Evolutionary conservation across 2,113 vertebrate genomes (phyloP).

Genomic region (Pogonocichla stellata): DNA sequence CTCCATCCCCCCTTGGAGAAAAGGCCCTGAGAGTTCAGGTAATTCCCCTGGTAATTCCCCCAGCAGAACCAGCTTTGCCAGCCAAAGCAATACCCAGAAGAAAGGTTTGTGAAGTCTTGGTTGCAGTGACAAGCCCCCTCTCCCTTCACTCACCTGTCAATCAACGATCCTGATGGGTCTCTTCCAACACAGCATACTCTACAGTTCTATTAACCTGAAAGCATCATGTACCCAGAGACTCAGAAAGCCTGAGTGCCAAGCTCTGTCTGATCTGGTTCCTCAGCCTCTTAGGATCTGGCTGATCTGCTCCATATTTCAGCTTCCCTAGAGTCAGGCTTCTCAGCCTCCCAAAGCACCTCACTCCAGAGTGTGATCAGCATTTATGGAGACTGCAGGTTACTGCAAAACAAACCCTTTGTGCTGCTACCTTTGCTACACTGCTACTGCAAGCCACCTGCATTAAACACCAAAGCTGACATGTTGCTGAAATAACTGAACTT

Average conservation of each 20-base stretch:
- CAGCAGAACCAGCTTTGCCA: neutral
- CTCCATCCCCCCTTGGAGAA: rapidly evolving
- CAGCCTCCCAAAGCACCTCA: neutral
- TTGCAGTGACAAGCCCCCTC: neutral
- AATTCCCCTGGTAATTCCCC: neutral
- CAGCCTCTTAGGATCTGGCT: neutral
- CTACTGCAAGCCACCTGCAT: neutral
- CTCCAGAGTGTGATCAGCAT: neutral
- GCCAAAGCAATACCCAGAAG: neutral
- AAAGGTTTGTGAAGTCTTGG: neutral
- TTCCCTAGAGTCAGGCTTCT: neutral
- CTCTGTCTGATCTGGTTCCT: neutral
- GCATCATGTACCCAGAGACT: neutral
- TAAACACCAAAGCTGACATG: neutral
- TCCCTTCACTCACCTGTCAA: neutral
- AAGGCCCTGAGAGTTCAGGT: neutral
- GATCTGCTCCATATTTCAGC: neutral
- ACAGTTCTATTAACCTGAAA: neutral
- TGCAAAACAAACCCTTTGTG: neutral
- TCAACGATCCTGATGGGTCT: neutral
- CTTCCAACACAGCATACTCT: neutral
- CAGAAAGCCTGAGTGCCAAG: neutral
- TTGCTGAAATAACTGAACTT: neutral
- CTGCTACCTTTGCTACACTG: neutral
- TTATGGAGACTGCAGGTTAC: neutral